Base-by-base conservation (phyloP, 2,113 vertebrate genomes). In the Centropristis striata region DNA sequence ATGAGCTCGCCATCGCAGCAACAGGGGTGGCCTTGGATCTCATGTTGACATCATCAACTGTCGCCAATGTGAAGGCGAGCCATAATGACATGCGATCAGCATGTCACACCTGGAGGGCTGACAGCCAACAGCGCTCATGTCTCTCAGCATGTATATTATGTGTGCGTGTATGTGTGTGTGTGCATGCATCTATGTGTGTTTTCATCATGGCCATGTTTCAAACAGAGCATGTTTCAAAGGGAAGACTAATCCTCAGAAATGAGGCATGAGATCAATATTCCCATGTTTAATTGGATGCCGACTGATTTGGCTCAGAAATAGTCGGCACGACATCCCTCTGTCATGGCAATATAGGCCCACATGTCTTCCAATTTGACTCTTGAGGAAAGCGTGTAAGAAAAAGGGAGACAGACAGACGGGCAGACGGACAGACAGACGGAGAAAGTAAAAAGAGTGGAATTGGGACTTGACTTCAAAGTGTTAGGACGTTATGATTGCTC, bases 221-320 rank as follows among this genome's bases (percentile, higher is more conserved):
- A 90, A 91, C 87, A 79, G 87, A 71, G 72, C 57, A 54, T 59
- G 60, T 88, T 93, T 92, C 86, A 90, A 92, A 92, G 88, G 85
- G 84, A 81, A 81, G 79, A 78, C 87, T 92, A 91, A 93, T 90
- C 92, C 91, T 83, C 84, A 90, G 91, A 90, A 92, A 93, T 91
- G 91, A 94, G 84, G 86, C 85, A 70, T 92, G 91, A 90, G 92
- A 93, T 93, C 93, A 91, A 94, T 93, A 94, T 91, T 85, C 89
- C 84, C 83, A 58, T 90, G 89, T 93, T 92, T 92, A 92, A 93
- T 94, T 93, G 89, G 89, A 93, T 87, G 81, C 86, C 68, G 44
- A 75, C 86, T 90, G 91, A 91, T 92, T 92, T 85, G 83, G 70
- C 75, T 73, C 86, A 84, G 88, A 87, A 91, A 86, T 73, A 83